Conservation (phyloP, 2,888 invertebrate species). For the Temnothorax unifasciatus region DNA sequence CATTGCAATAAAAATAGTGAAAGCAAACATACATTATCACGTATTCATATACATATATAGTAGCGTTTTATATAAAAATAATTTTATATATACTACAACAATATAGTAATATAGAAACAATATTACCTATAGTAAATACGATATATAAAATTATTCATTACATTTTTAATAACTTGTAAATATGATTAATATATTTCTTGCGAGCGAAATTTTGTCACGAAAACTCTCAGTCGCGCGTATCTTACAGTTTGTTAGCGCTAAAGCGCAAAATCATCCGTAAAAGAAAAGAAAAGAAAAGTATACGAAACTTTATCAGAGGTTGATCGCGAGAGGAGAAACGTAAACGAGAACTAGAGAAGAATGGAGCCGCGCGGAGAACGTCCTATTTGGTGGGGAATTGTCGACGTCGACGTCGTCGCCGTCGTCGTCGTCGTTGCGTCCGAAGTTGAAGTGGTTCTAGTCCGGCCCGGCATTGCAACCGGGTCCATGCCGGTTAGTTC, state of each 20-base stretch:
- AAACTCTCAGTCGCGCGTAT: conserved; percentile 2
- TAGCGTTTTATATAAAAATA: background rate
- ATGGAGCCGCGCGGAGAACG: conserved; percentile 37
- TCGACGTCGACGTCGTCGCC: conserved; percentile 33
- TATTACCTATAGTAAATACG: background rate
- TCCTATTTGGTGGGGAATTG: conserved; percentile 41
- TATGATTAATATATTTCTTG: background rate
- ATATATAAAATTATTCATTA: background rate
- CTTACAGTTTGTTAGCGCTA: conserved; percentile 39
- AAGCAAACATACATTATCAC: background rate
- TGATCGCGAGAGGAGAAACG: conserved; percentile 23
- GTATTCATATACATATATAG: background rate
- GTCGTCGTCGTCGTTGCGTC: conserved; percentile 58
- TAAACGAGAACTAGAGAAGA: conserved; percentile 46
- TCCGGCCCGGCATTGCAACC: conserved; percentile 56
- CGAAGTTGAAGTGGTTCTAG: conserved; percentile 73
- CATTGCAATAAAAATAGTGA: background rate
- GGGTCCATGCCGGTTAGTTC: conserved; percentile 79
- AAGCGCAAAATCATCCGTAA: conserved; percentile 35
- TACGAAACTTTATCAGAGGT: conserved; percentile 31
- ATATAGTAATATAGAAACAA: background rate
- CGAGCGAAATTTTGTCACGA: background rate
- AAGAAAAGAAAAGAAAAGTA: conserved; percentile 23
- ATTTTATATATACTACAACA: background rate
- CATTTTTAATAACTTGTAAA: background rate